phyloP scores from a whole-genome alignment of 1,140 invertebrate genomes.

The Leptopilina clavipes region DNA sequence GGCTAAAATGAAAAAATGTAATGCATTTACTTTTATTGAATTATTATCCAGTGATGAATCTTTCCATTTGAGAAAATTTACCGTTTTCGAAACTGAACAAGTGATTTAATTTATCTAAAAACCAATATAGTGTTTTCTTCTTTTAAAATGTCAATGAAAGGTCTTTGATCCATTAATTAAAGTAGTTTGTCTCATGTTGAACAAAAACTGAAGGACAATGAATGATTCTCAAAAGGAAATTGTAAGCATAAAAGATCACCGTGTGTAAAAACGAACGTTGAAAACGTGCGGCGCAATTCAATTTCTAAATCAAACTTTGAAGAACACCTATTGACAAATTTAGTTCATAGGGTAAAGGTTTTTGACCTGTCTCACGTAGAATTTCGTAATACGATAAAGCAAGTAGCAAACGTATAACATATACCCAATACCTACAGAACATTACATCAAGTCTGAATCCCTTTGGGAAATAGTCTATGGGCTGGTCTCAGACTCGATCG shows the following conservation, averaged over 20 bases:
- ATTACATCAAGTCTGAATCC: constrained; percentile 64
- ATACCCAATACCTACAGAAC: constrained; percentile 54
- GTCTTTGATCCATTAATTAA: not conserved
- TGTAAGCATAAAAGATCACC: constrained; percentile 43
- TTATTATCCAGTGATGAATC: too few relatives aligned
- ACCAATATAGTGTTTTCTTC: too few relatives aligned
- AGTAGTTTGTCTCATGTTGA: constrained; percentile 26
- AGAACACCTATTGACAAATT: constrained; percentile 50
- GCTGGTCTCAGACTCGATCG: constrained; percentile 59
- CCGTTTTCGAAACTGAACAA: too few relatives aligned
- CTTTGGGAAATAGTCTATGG: constrained; percentile 69
- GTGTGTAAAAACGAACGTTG: constrained; percentile 46
- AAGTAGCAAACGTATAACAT: constrained; percentile 45
- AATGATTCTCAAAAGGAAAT: constrained; percentile 35
- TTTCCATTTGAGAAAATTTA: too few relatives aligned
- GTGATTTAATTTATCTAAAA: too few relatives aligned
- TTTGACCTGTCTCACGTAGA: constrained; percentile 37
- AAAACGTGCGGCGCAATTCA: constrained; percentile 57
- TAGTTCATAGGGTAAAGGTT: constrained; percentile 45
- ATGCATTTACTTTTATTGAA: too few relatives aligned
- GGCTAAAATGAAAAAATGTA: too few relatives aligned
- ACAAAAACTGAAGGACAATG: not conserved
- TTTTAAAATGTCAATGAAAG: too few relatives aligned
- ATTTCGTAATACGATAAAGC: constrained; percentile 54
- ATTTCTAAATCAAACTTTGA: constrained; percentile 55